These are phyloP conservation scores for Tachysurus fulvidraco DNA, from an alignment of 2,113 vertebrate genomes.

Conservation along the genomic window DNA sequence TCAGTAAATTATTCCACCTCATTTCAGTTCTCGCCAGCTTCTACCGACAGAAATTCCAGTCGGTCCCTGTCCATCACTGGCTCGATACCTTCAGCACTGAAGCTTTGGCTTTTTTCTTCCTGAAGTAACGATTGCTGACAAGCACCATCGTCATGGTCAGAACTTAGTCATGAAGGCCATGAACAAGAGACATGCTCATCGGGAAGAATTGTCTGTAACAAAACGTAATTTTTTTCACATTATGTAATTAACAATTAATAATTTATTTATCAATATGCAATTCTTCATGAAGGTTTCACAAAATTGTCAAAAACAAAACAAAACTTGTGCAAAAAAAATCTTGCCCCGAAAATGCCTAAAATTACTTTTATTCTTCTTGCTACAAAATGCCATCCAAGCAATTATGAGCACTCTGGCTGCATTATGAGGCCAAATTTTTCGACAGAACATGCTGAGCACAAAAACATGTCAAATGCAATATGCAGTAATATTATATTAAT, in stretches of 20 bases:
- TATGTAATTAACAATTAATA: not conserved
- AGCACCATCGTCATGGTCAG: conserved; percentile 24
- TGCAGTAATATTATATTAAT: not conserved
- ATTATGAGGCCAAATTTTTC: not conserved
- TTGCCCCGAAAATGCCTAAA: too few relatives aligned
- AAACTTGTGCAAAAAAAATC: not conserved
- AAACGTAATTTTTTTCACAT: not conserved
- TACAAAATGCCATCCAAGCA: not conserved
- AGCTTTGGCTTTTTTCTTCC: conserved; percentile 13
- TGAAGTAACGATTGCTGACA: not conserved
- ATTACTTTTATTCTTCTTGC: not conserved
- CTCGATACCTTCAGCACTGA: not conserved
- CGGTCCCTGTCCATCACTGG: not conserved
- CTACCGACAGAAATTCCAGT: not conserved
- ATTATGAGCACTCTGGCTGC: not conserved
- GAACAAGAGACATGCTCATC: not conserved
- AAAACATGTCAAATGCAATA: not conserved
- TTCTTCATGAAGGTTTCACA: not conserved
- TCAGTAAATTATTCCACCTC: conserved; percentile 2
- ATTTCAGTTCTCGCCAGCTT: not conserved
- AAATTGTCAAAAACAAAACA: not conserved
- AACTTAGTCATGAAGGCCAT: conserved; percentile 13
- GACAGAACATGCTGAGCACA: not conserved
- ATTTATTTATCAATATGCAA: not conserved
- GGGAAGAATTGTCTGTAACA: not conserved